Evolutionary conservation across 2,888 invertebrate species (phyloP), one percentile per base, ranked within the genome.

Genomic region (Pantelozetes paolii): DNA sequence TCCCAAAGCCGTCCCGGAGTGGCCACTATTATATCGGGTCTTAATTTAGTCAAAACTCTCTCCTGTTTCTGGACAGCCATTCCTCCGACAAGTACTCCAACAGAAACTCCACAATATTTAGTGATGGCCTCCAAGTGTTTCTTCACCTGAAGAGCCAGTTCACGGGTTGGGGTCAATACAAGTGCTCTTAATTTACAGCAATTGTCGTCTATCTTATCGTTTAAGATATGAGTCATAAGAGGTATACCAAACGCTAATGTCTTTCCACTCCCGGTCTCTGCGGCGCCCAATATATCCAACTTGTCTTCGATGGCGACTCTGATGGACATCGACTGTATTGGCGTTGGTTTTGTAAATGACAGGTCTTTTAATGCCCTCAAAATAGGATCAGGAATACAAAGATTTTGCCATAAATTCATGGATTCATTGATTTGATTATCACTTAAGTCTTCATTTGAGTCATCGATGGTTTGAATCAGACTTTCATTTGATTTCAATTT

Each of bases 1-100:
- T 98, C 95, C 98, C 98, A 99, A 36, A 99, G 85, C 15, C 99
- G 85, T 0, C 99, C 99, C 0, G 99, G 98, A 0, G 99, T 99
- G 0, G 94, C 98, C 45, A 99, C 93, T 0, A 99, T 89, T 76
- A 99, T 89, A 82, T 99, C 94, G 0, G 99, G 98, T 71, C 78
- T 76, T 2, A 28, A 8, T 30, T 88, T 87, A 1, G 84, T 87
- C 20, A 98, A 85, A 71, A 98, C 83, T 75, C 99, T 85, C 82
- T 92, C 90, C 82, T 99, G 99, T 81, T 98, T 99, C 73, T 94
- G 93, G 0, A 89, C 85, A 0, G 97, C 90, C 87, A 99, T 88
- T 1, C 99, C 99, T 0, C 99, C 99, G 42, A 99, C 90, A 78
- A 99, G 86, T 42, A 75, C 74, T 40, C 76, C 64, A 48, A 77